Percentiles rank a stretch among this genome's conserved stretches.
Conservation (phyloP, 2,797 vertebrate genomes). For the Aldrovandia affinis region DNA sequence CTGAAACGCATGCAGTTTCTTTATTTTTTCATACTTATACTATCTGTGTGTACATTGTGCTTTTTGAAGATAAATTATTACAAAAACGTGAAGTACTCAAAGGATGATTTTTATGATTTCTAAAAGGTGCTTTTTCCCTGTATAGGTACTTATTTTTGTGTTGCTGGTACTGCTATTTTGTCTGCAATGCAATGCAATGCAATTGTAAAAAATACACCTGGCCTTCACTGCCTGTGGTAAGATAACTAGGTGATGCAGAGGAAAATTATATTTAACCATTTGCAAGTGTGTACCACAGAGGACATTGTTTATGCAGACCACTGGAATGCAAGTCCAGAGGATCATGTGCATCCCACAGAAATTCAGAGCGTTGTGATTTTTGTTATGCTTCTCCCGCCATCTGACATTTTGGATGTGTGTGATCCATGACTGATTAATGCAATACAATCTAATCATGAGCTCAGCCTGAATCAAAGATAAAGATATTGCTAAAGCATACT, state of each 20-base stretch:
- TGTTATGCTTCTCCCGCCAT: conserved; percentile 51
- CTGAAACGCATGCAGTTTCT: not conserved
- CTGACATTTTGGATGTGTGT: conserved; percentile 72
- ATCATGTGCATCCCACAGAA: conserved; percentile 63
- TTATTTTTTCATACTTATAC: conserved; percentile 7
- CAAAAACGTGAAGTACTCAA: not conserved
- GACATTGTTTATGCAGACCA: conserved; percentile 46
- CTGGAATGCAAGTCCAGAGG: conserved; percentile 64
- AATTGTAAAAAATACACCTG: conserved; percentile 71
- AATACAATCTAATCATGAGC: conserved; percentile 60
- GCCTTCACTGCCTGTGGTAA: conserved; percentile 72
- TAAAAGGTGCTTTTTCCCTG: not conserved
- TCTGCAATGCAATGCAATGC: conserved; percentile 68
- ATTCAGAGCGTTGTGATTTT: conserved; percentile 68
- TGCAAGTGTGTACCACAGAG: conserved; percentile 63
- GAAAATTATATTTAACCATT: conserved; percentile 54
- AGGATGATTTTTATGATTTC: not conserved
- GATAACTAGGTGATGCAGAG: conserved; percentile 63
- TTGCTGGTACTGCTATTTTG: not conserved
- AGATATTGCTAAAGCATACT: conserved; percentile 37
- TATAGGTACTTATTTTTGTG: not conserved
- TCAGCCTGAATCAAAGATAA: conserved; percentile 53
- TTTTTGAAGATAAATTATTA: not conserved
- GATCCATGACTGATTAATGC: conserved; percentile 77
- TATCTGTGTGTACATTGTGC: not conserved